These are phyloP conservation scores for Zophobas atratus DNA, from an alignment of 1,140 invertebrate species.

Conservation along the genomic window DNA sequence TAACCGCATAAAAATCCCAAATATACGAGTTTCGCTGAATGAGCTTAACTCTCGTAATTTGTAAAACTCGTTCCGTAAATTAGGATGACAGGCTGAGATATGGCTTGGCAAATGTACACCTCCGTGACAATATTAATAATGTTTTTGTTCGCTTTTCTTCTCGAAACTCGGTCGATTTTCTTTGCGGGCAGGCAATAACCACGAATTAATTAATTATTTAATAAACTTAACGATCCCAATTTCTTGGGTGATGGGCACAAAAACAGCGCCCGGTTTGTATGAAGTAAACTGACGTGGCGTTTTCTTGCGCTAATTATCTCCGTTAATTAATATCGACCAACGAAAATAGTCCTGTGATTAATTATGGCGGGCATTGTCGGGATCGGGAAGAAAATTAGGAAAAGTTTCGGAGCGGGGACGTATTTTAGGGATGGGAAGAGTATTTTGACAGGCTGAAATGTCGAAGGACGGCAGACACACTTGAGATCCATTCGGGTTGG, in stretches of 20 bases:
- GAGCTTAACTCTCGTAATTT: slow-evolving; percentile 1
- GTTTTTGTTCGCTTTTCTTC: background rate
- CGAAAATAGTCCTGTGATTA: slow-evolving; percentile 43
- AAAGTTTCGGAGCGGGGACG: background rate
- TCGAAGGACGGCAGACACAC: slow-evolving; percentile 27
- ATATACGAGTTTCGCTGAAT: slow-evolving; percentile 1
- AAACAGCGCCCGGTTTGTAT: slow-evolving; percentile 33
- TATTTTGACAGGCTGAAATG: slow-evolving; percentile 39
- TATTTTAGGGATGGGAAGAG: slow-evolving; percentile 1
- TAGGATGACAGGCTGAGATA: background rate
- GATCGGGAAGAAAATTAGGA: slow-evolving; percentile 1
- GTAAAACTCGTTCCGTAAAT: slow-evolving; percentile 7
- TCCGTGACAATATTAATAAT: background rate
- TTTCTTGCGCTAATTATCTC: slow-evolving; percentile 47
- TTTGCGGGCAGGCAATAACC: slow-evolving; percentile 18
- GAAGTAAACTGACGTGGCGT: slow-evolving; percentile 47
- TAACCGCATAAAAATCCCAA: slow-evolving; percentile 14
- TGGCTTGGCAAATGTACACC: background rate
- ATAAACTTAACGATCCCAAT: slow-evolving; percentile 41
- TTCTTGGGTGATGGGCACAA: slow-evolving; percentile 38
- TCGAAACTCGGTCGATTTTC: background rate
- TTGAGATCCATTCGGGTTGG: slow-evolving; percentile 17
- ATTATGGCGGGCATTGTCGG: slow-evolving; percentile 11
- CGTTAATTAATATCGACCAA: slow-evolving; percentile 43
- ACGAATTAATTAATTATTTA: slow-evolving; percentile 41